Evolutionary conservation across 2,113 vertebrate species (phyloP), one percentile per base, ranked within the genome.

Genomic region (Pelusios castaneus): DNA sequence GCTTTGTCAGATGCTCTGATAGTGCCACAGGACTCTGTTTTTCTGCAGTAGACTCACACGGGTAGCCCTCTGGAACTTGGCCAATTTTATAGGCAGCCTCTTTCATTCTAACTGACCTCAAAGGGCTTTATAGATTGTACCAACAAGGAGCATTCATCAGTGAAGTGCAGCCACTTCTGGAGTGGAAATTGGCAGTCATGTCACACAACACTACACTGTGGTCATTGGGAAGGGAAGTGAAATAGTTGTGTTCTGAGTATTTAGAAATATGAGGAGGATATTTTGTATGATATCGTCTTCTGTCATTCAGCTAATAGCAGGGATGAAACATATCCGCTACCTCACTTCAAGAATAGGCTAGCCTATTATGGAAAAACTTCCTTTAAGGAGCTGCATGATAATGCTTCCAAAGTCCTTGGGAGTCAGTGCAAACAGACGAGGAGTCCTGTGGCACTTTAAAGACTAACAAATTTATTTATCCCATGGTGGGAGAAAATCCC

Each of bases 251-350:
- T 92, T 10, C 27, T 76, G 70, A 56, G 21, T 0, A 0, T 84
- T 90, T 91, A 76, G 80, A 89, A 91, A 29, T 82, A 80, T 81
- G 55, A 93, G 80, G 92, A 91, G 52, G n/a, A 38, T 84, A 31
- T 63, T 89, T 89, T 49, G 25, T 81, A 52, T 5, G 22, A 54
- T 67, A 47, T 79, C 60, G 79, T 83, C 91, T 92, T 82, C 55
- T 93, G 76, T 81, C 55, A 79, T 60, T 75, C 58, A 85, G 52
- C 63, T 89, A 91, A 45, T 45, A 89, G 82, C 24, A 83, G 54
- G 83, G 90, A 80, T 92, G 91, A 94, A 88, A 84, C 49, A 43
- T 63, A 87, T 55, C 12, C 75, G 41, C 52, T 67, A 93, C 85
- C 11, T 95, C 89, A 43, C 21, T 87, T 73, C 83, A 4, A 1